Evolutionary conservation across 2,113 vertebrate genomes (phyloP).

Genomic region (Takifugu bimaculatus): DNA sequence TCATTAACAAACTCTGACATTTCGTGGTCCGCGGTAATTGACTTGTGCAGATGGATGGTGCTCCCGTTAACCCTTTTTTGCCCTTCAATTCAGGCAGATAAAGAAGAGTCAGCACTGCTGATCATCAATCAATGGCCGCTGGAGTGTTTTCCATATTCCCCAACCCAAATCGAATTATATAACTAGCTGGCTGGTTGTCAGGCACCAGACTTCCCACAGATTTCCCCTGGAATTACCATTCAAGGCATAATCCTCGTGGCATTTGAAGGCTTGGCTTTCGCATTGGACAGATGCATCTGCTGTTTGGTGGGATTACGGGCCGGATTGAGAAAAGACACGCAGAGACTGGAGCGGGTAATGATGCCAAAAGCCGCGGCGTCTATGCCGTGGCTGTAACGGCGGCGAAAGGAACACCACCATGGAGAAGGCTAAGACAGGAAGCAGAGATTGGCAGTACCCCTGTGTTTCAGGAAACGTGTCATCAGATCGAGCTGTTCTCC

Average conservation of each 20-base stretch:
- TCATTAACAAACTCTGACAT: conserved; percentile 37
- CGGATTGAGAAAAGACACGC: conserved; percentile 58
- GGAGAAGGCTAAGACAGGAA: conserved; percentile 4
- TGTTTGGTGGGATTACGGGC: conserved; percentile 64
- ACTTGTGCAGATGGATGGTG: conserved; percentile 4
- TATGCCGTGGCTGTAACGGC: neutral
- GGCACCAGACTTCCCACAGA: conserved; percentile 49
- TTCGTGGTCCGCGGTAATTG: conserved; percentile 18
- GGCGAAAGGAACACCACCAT: conserved; percentile 24
- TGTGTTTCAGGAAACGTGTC: neutral
- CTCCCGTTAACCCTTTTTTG: conserved; percentile 19
- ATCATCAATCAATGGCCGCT: neutral
- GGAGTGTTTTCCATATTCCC: conserved; percentile 32
- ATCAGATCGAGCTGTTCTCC: neutral
- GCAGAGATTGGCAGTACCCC: conserved; percentile 4
- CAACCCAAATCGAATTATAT: conserved; percentile 59
- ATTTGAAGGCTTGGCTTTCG: conserved; percentile 57
- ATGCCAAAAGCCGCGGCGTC: conserved; percentile 33
- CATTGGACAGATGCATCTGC: conserved; percentile 58
- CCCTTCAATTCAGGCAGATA: conserved; percentile 8
- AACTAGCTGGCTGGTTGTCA: conserved; percentile 55
- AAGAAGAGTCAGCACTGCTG: neutral
- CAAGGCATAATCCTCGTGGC: conserved; percentile 60
- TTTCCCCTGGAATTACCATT: conserved; percentile 51
- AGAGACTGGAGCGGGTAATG: conserved; percentile 28